Evolutionary conservation across 2,797 vertebrate species (phyloP).

Genomic region (Anolis apletophallus): DNA sequence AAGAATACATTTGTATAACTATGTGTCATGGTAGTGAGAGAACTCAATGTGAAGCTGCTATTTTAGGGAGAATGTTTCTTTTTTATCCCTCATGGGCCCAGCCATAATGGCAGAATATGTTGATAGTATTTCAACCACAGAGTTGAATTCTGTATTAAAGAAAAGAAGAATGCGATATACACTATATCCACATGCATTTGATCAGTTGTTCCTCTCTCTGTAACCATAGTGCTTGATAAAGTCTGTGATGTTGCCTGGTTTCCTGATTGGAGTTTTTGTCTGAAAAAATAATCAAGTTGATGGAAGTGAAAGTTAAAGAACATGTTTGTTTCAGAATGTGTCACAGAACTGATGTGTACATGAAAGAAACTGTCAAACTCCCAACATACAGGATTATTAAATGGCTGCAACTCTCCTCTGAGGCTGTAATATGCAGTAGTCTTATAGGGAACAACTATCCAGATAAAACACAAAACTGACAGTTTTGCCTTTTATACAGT

Average conservation of each 20-base stretch:
- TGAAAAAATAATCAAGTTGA: not conserved
- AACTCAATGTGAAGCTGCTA: not conserved
- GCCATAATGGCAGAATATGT: not conserved
- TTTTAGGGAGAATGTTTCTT: not conserved
- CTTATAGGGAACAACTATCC: not conserved
- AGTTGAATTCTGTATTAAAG: not conserved
- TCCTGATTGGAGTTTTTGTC: constrained; percentile 16
- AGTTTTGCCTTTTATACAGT: not conserved
- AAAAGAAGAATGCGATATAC: not conserved
- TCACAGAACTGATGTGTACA: not conserved
- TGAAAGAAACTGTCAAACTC: not conserved
- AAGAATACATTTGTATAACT: not conserved
- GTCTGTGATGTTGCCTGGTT: not conserved
- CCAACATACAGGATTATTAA: not conserved
- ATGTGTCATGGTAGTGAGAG: not conserved
- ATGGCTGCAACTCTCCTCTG: not conserved
- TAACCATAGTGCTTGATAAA: not conserved
- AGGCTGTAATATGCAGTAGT: not conserved
- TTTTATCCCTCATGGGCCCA: not conserved
- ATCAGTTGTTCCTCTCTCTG: not conserved
- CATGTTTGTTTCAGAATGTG: not conserved
- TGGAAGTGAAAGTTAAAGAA: constrained; percentile 4
- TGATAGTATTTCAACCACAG: not conserved
- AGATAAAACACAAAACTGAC: constrained; percentile 11
- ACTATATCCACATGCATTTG: not conserved